Conservation (phyloP, 2,113 vertebrate species). For the Raja brachyura region DNA sequence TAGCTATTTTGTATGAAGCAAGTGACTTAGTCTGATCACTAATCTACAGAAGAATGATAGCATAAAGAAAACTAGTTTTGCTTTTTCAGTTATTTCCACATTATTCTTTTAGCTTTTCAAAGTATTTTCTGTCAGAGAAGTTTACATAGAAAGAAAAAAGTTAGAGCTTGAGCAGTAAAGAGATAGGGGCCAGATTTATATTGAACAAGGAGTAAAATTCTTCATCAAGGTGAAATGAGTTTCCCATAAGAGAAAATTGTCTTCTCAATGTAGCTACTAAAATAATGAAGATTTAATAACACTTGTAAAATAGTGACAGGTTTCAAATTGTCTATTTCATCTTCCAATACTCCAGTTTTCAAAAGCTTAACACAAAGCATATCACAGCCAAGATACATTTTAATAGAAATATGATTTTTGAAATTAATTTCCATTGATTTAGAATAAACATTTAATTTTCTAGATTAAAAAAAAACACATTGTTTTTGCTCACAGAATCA, state of each 20-base stretch:
- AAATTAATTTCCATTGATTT: neutral
- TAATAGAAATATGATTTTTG: neutral
- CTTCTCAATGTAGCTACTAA: neutral
- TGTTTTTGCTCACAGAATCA: neutral
- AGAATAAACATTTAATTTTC: neutral
- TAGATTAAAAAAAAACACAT: neutral
- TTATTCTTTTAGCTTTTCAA: neutral
- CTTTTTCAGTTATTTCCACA: neutral
- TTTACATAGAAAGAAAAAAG: neutral
- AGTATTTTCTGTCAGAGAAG: neutral
- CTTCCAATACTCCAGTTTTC: neutral
- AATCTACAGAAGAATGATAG: neutral
- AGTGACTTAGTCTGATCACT: neutral
- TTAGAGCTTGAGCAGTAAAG: neutral
- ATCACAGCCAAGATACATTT: neutral
- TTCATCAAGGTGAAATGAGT: neutral
- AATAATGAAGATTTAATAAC: conserved; percentile 25
- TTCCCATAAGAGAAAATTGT: neutral
- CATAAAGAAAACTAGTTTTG: neutral
- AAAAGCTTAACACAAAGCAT: neutral
- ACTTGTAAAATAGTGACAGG: neutral
- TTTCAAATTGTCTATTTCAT: neutral
- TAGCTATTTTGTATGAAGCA: neutral
- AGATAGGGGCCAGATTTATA: neutral
- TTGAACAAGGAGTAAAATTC: neutral